A percentile compares a stretch with the other conserved stretches of the same genome.
phyloP scores from a whole-genome alignment of 2,888 invertebrate genomes.

The Cinara cedri region DNA sequence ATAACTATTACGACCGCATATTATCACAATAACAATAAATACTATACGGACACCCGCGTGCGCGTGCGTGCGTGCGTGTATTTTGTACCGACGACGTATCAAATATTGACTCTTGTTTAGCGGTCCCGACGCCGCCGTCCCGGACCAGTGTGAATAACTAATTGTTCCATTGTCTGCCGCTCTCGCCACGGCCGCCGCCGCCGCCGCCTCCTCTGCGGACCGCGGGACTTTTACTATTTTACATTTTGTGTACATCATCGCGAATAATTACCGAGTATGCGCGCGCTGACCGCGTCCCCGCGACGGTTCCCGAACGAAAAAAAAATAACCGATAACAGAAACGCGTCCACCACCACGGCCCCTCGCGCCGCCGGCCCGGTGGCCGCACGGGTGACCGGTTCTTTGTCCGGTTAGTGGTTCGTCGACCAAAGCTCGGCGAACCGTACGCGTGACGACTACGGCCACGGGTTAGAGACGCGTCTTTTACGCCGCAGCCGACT shows the following conservation, averaged over 20 bases:
- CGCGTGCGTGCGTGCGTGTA: neutral
- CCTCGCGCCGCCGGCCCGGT: neutral
- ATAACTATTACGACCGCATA: neutral
- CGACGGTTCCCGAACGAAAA: too few species aligned
- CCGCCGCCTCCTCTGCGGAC: too few species aligned
- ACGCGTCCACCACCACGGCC: neutral
- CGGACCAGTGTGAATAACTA: constrained; percentile 15
- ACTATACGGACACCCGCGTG: neutral
- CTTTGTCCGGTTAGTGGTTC: too few species aligned
- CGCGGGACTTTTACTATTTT: neutral
- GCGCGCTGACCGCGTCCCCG: too few species aligned
- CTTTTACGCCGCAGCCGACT: too few species aligned
- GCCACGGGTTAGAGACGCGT: too few species aligned
- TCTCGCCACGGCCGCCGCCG: neutral
- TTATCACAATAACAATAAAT: constrained; percentile 23
- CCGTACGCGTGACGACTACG: too few species aligned
- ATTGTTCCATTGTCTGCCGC: constrained; percentile 28
- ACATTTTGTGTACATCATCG: too few species aligned
- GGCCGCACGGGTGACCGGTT: too few species aligned
- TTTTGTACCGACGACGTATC: neutral
- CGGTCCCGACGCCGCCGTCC: neutral
- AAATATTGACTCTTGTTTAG: constrained; percentile 20
- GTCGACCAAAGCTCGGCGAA: too few species aligned
- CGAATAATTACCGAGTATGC: too few species aligned
- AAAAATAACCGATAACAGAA: too few species aligned